A percentile compares a stretch with the other conserved stretches of the same genome.
phyloP scores from a whole-genome alignment of 2,113 vertebrate genomes.

The Forbesichthys agassizii region DNA sequence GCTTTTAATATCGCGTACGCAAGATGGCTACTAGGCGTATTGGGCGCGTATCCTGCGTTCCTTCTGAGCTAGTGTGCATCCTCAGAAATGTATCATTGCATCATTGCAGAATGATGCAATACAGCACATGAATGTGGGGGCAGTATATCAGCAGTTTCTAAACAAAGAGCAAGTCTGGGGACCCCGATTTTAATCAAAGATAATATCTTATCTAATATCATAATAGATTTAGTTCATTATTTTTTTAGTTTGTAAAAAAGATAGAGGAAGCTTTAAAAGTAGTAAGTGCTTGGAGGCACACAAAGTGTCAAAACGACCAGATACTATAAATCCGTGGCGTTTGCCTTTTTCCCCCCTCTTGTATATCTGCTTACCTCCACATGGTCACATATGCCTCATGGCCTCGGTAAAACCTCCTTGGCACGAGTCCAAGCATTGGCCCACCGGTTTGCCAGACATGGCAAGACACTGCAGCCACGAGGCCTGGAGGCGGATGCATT shows the following conservation, averaged over 20 bases:
- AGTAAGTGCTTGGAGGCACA: constrained; percentile 22
- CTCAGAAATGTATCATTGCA: neutral
- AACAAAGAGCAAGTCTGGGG: constrained; percentile 3
- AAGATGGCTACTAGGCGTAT: too few relatives aligned
- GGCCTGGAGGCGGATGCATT: constrained; percentile 71
- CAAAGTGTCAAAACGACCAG: constrained; percentile 38
- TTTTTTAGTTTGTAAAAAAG: neutral
- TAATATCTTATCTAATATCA: constrained; percentile 27
- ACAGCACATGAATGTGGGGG: too few relatives aligned
- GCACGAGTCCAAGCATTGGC: constrained; percentile 26
- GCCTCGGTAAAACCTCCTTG: constrained; percentile 63
- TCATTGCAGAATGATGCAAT: too few relatives aligned
- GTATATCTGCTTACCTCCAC: constrained; percentile 33
- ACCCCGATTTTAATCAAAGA: constrained; percentile 27
- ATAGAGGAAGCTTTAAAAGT: constrained; percentile 1
- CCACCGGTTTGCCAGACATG: constrained; percentile 56
- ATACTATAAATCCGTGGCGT: constrained; percentile 36
- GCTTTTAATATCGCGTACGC: too few relatives aligned
- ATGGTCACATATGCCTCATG: constrained; percentile 60
- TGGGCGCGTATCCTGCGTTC: too few relatives aligned
- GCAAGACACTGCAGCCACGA: constrained; percentile 69
- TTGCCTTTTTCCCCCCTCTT: constrained; percentile 20
- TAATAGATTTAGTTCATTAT: neutral
- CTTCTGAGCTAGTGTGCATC: constrained; percentile 14
- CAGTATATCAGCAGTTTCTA: too few relatives aligned